phyloP scores from a whole-genome alignment of 2,113 vertebrate species.

The Pituophis catenifer region DNA sequence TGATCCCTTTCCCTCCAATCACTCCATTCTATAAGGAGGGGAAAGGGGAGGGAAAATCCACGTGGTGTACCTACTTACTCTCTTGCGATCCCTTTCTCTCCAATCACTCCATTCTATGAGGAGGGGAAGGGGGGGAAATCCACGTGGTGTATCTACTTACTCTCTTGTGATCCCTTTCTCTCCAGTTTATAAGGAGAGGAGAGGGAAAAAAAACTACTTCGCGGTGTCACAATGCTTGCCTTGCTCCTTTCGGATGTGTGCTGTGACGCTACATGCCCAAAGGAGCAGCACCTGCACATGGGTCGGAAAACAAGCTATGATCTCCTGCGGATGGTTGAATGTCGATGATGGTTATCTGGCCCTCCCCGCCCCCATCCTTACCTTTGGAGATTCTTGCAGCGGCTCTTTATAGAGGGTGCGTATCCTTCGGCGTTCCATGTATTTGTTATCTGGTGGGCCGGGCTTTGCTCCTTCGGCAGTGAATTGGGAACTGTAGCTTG shows the following conservation, averaged over 20 bases:
- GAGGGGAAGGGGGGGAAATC: no score
- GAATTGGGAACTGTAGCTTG: slow-evolving; percentile 92
- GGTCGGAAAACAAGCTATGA: background rate
- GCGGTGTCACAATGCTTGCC: background rate
- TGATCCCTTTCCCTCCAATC: no score
- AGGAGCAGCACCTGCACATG: background rate
- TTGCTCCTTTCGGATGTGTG: background rate
- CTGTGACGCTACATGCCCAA: background rate
- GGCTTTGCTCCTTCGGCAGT: slow-evolving; percentile 83
- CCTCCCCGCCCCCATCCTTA: slow-evolving; percentile 56
- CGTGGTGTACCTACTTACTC: no score
- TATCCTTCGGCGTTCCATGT: slow-evolving; percentile 88
- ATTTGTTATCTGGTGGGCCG: slow-evolving; percentile 79
- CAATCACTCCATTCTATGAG: no score
- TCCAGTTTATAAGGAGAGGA: background rate
- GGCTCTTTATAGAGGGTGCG: slow-evolving; percentile 93
- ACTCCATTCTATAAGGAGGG: no score
- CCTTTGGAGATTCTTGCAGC: slow-evolving; percentile 83
- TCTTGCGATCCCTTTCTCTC: no score
- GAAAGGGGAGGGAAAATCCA: no score
- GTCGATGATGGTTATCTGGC: background rate
- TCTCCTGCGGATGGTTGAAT: background rate
- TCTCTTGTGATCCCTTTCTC: background rate
- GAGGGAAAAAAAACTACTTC: background rate
- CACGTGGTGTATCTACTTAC: no score